A percentile compares a stretch with the other conserved stretches of the same genome.
These are phyloP conservation scores for Pelecanoides urinatrix DNA, from an alignment of 2,113 vertebrate genomes.

Conservation along the genomic window DNA sequence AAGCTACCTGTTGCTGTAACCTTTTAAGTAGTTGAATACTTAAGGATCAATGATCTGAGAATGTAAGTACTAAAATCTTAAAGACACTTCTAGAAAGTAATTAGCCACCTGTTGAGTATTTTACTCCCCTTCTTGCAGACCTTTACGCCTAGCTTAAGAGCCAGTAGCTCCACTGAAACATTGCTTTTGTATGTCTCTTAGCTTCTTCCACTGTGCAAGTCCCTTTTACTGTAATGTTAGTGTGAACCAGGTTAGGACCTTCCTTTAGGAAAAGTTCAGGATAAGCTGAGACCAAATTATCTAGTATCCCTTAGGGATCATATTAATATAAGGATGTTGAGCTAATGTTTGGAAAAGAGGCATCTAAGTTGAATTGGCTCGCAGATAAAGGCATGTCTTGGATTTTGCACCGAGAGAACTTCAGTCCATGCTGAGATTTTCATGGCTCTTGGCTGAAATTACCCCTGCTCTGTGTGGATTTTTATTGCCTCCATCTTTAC, in stretches of 20 bases:
- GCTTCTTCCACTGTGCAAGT: not conserved
- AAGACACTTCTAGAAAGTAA: not conserved
- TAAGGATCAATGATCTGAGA: not conserved
- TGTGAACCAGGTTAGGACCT: not conserved
- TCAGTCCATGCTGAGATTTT: not conserved
- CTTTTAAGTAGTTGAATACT: not conserved
- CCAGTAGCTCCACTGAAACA: not conserved
- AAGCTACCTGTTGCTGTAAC: not conserved
- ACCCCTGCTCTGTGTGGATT: not conserved
- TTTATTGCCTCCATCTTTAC: not conserved
- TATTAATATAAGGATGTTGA: not conserved
- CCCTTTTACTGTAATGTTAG: not conserved
- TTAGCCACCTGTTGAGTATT: not conserved
- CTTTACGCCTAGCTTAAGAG: not conserved
- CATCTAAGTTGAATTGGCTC: not conserved
- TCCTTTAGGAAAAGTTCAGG: not conserved
- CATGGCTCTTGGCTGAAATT: not conserved
- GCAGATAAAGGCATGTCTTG: not conserved
- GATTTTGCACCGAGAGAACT: not conserved
- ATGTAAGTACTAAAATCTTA: not conserved
- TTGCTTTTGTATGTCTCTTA: rapidly evolving
- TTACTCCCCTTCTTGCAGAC: not conserved
- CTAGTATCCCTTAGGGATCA: not conserved
- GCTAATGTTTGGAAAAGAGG: not conserved
- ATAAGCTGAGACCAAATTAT: not conserved